phyloP scores from a whole-genome alignment of 2,888 invertebrate genomes.

The Cyclophora punctaria region DNA sequence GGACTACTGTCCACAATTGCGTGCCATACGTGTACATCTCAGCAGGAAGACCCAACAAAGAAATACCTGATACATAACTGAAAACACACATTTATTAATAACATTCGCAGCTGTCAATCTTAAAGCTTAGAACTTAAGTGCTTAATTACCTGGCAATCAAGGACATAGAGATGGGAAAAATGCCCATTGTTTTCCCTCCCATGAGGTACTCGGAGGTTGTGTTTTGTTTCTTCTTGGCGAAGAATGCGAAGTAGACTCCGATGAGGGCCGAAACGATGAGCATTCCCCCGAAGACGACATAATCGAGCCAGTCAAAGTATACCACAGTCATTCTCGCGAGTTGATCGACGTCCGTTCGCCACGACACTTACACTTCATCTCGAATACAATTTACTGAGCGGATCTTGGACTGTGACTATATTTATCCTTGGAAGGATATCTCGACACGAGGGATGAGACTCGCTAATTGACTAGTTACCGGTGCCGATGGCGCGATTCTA shows the following conservation, averaged over 20 bases:
- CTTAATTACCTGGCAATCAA: slow-evolving; percentile 80
- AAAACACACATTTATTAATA: slow-evolving; percentile 15
- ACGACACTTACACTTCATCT: slow-evolving; percentile 47
- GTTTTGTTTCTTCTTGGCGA: slow-evolving; percentile 79
- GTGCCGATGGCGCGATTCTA: slow-evolving; percentile 22
- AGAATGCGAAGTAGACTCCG: slow-evolving; percentile 82
- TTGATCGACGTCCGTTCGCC: slow-evolving; percentile 40
- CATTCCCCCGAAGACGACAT: slow-evolving; percentile 79
- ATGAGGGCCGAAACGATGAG: slow-evolving; percentile 78
- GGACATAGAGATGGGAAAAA: slow-evolving; percentile 86
- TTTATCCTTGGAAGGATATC: slow-evolving; percentile 58
- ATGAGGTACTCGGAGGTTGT: slow-evolving; percentile 82
- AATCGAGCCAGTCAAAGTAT: slow-evolving; percentile 78
- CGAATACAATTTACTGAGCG: slow-evolving; percentile 51
- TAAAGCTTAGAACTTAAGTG: neutral
- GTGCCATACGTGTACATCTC: slow-evolving; percentile 86
- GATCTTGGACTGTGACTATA: slow-evolving; percentile 47
- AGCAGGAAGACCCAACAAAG: slow-evolving; percentile 81
- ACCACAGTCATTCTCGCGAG: slow-evolving; percentile 38
- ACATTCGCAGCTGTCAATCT: neutral
- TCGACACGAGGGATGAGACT: slow-evolving; percentile 52
- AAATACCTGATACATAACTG: slow-evolving; percentile 85
- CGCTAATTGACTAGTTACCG: slow-evolving; percentile 54
- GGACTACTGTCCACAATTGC: slow-evolving; percentile 79
- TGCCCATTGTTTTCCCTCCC: slow-evolving; percentile 86